Percentiles rank a stretch among this genome's conserved stretches.
phyloP scores from a whole-genome alignment of 2,797 vertebrate species.

The Artibeus jamaicensis region DNA sequence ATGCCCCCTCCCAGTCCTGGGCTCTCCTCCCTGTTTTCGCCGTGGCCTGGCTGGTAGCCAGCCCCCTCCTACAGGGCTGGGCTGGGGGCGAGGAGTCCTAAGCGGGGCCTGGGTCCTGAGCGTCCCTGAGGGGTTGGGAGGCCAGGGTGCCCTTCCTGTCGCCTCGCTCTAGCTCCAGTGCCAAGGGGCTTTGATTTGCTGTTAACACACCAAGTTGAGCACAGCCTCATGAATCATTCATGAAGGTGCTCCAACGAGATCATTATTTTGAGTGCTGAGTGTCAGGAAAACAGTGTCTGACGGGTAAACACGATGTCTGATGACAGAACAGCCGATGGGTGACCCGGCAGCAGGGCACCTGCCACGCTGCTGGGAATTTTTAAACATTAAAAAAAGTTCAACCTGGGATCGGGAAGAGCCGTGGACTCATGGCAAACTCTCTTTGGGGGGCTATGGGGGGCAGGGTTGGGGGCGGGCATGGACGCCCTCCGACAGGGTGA shows the following conservation, averaged over 20 bases:
- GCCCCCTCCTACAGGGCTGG: neutral
- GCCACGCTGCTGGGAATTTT: constrained; percentile 62
- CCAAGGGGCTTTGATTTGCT: constrained; percentile 59
- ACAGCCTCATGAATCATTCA: constrained; percentile 70
- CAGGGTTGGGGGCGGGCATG: neutral
- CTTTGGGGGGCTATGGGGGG: neutral
- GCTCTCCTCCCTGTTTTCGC: neutral
- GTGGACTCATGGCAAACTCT: neutral
- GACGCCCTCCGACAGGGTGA: neutral
- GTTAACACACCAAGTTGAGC: constrained; percentile 60
- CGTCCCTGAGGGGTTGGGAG: neutral
- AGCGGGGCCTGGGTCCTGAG: neutral
- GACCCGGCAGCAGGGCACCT: constrained; percentile 61
- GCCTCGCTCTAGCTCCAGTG: neutral
- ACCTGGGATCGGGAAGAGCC: neutral
- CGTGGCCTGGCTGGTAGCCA: neutral
- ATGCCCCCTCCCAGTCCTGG: neutral
- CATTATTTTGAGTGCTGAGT: constrained; percentile 74
- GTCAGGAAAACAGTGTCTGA: constrained; percentile 75
- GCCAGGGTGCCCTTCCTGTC: neutral
- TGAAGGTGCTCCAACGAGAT: constrained; percentile 55
- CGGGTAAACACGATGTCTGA: constrained; percentile 72
- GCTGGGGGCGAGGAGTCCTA: neutral
- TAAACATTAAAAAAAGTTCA: constrained; percentile 38
- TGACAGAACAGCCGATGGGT: constrained; percentile 69